Evolutionary conservation across 2,113 vertebrate species (phyloP).

Genomic region (Cairina moschata): DNA sequence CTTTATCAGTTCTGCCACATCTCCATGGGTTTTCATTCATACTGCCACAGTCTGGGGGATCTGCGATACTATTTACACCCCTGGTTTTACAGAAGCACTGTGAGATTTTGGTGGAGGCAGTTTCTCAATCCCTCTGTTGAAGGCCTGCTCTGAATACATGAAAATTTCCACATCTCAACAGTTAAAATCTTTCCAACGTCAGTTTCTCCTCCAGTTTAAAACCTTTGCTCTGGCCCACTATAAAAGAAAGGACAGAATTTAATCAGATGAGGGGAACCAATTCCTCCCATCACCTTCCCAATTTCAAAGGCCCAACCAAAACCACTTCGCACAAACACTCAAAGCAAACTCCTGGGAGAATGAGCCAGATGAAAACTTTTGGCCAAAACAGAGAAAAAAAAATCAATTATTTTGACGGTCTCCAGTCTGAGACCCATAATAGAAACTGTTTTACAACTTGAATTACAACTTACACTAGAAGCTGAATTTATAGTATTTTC

Average conservation of each 20-base stretch:
- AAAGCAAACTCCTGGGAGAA: neutral
- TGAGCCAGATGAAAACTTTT: neutral
- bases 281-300: neutral
- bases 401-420: neutral
- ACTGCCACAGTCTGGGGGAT: neutral
- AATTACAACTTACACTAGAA: slow-evolving; percentile 27
- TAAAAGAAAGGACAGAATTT: neutral
- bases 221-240: neutral
- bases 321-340: neutral
- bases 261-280: neutral
- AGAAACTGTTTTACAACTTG: neutral
- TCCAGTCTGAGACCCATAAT: neutral
- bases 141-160: neutral
- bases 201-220: neutral
- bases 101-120: neutral
- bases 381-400: neutral
- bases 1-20: neutral
- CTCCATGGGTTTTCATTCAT: neutral
- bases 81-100: neutral
- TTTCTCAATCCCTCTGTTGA: neutral
- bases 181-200: neutral
- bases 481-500: slow-evolving; percentile 1
- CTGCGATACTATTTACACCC: neutral
- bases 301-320: slow-evolving; percentile 1
- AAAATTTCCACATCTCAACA: neutral